Evolutionary conservation across 2,888 invertebrate species (phyloP), one percentile per base, ranked within the genome.

Genomic region (Chouioia cunea): DNA sequence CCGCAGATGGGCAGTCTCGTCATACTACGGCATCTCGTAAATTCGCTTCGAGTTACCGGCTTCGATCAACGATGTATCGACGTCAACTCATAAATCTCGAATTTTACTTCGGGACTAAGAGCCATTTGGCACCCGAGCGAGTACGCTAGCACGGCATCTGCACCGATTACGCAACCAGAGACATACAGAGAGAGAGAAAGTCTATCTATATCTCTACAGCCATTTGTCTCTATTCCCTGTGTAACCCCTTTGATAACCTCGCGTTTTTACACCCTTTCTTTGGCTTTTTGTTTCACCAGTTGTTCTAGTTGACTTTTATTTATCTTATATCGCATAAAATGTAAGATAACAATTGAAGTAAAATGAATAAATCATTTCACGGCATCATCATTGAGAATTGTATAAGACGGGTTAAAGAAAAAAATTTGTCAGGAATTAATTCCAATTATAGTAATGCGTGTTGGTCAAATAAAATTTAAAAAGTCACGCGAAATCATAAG

Each of bases 21-120:
- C 77, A 76, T 77, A 77, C 77, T 79, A 74, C 72, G 76, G 76
- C 76, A 71, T 70, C 78, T 76, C 66, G 60, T 73, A 76, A 76
- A 76, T 70, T 71, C 75, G 71, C 80, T 79, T 83, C 81, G 71
- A 75, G 79, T 83, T 83, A 79, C 79, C 68, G 60, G 46, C 10
- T 12, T 16, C 57, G 22, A 63, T 56, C 16, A 52, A 8, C 54
- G 54, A 48, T 46, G 47, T 60, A 66, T 58, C 65, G 71, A 66
- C 18, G 43, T 50, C 18, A 2, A 22, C 16, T 0, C 64, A 71
- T 68, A 64, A 71, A 71, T 71, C 71, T 71, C 52, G 56, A 71
- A 71, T 73, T 74, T 66, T 68, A 60, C 70, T 54, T 70, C 54
- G 52, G 63, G 46, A 36, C 62, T 15, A 47, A 48, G 59, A 23